phyloP scores from a whole-genome alignment of 2,888 invertebrate genomes.

The Nomada fabriciana region DNA sequence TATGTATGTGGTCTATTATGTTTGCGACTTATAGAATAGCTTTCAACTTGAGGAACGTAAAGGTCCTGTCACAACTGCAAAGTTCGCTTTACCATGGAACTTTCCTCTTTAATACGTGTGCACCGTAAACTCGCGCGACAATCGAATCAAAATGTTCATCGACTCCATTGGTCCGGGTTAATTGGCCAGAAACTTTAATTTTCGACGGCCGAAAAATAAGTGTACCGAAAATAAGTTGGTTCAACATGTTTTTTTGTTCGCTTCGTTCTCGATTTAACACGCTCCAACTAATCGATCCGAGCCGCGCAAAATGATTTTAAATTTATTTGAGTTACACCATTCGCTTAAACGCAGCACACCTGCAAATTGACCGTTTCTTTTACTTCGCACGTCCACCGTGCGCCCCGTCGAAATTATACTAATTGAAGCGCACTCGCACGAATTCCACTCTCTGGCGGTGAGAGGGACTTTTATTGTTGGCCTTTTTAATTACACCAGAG shows the following conservation, averaged over 20 bases:
- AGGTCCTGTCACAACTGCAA: conserved; percentile 69
- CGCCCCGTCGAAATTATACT: neutral
- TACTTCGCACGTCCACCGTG: neutral
- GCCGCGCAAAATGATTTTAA: too few relatives aligned
- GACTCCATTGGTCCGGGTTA: neutral
- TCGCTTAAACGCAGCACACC: too few relatives aligned
- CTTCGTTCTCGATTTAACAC: too few relatives aligned
- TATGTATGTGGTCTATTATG: conserved; percentile 75
- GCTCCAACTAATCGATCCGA: too few relatives aligned
- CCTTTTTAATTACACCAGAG: conserved; percentile 59
- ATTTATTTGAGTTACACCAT: too few relatives aligned
- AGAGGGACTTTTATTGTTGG: neutral
- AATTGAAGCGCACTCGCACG: neutral
- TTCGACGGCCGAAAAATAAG: neutral
- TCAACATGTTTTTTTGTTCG: too few relatives aligned
- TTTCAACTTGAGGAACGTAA: conserved; percentile 70
- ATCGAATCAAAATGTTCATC: conserved; percentile 29
- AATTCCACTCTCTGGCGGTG: too few relatives aligned
- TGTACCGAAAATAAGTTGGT: too few relatives aligned
- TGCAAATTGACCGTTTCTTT: neutral
- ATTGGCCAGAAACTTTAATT: neutral
- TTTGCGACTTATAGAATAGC: conserved; percentile 76
- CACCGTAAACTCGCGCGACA: conserved; percentile 9
- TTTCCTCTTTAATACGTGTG: conserved; percentile 22
- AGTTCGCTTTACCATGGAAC: conserved; percentile 29